Percentiles rank a stretch among this genome's conserved stretches.
phyloP scores from a whole-genome alignment of 2,888 invertebrate genomes.

The Pandemis heparana region DNA sequence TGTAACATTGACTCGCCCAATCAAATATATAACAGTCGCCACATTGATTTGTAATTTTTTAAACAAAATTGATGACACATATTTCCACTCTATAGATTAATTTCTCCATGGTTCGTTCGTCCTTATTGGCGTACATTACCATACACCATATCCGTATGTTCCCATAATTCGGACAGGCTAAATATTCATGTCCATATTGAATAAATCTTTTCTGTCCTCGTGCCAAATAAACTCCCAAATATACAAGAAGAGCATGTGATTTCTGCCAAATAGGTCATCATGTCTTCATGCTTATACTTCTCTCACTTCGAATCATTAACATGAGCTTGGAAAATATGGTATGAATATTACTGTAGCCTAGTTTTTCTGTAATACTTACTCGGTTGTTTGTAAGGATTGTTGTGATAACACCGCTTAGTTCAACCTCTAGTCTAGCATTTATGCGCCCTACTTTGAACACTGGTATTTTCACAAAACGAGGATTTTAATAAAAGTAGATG shows the following conservation, averaged over 20 bases:
- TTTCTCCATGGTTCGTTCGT: too few relatives aligned
- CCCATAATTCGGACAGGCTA: neutral
- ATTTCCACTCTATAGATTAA: too few relatives aligned
- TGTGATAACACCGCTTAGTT: neutral
- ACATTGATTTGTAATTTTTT: too few relatives aligned
- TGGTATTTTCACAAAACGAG: too few relatives aligned
- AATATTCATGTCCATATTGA: conserved; percentile 4
- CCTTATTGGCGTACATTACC: neutral
- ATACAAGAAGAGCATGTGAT: conserved; percentile 20
- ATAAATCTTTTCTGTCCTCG: conserved; percentile 12
- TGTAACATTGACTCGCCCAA: too few relatives aligned
- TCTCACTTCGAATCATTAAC: conserved; percentile 5
- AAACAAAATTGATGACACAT: too few relatives aligned
- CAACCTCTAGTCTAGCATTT: too few relatives aligned
- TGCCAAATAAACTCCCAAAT: conserved; percentile 29
- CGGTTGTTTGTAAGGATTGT: neutral
- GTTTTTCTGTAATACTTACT: neutral
- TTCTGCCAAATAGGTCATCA: conserved; percentile 36
- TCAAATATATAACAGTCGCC: too few relatives aligned
- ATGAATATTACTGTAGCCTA: neutral
- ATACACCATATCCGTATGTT: neutral
- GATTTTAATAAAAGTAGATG: too few relatives aligned
- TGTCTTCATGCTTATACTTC: conserved; percentile 12
- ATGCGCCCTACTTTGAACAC: too few relatives aligned
- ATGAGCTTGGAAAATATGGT: neutral